Evolutionary conservation across 2,797 vertebrate genomes (phyloP), one percentile per base, ranked within the genome.

Genomic region (Syngnathus acus): DNA sequence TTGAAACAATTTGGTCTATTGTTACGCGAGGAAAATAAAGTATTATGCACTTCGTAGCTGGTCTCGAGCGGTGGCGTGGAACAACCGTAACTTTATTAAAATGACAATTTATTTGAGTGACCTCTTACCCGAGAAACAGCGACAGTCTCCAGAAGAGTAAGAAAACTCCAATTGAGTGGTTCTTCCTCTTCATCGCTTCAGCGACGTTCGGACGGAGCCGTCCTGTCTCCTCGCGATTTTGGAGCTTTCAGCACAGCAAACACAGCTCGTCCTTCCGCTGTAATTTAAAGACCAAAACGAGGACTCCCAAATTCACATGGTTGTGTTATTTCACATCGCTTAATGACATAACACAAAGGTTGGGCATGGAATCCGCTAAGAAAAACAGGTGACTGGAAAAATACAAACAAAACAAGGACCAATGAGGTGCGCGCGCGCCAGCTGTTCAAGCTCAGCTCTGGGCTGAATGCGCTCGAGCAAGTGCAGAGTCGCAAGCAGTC

Each of bases 371-470:
- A 17, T 48, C 54, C 23, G 58, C 2, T 40, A 5, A 5, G 9
- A 17, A 6, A 17, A 5, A 51, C 0, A 6, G 19, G 39, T 62
- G 13, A 40, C n/a, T 51, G 8, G 39, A 13, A 26, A 4, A 32
- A 32, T 32, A 32, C 26, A 32, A 32, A 32, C 2, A 3, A 3
- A 11, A 10, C 10, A 23, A 9, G 7, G 1, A 8, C 1, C 9
- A 19, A 32, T 32, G 26, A 32, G 26, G 66, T 21, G n/a, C 55
- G 8, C 45, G 59, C 59, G 5, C 40, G 59, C 32, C 75, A 76
- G 83, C 67, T 80, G 76, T 69, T 74, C 65, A 19, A 32, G 55
- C 67, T 65, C 63, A 13, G 68, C 72, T 68, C 64, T 62, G 70
- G 53, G 64, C 61, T 78, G 48, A 32, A 32, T 32, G 26, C 26